Base-by-base conservation (phyloP, 2,888 invertebrate genomes). In the Cephus nigrinus region DNA sequence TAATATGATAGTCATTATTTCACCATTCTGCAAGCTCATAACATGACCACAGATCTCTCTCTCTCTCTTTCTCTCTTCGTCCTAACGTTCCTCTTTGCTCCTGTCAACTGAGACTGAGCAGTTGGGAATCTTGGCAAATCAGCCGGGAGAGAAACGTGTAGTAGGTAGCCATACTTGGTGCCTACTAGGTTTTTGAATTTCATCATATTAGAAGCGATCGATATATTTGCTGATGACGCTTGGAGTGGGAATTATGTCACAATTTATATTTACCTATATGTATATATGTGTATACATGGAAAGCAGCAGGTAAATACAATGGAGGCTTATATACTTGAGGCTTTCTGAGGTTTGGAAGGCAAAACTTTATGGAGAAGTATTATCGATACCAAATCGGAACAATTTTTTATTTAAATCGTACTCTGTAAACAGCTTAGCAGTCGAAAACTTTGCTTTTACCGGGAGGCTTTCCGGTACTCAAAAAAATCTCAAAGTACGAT, bases 361-460 rank as follows among this genome's bases (percentile, higher is more conserved):
- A 55, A 55, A 55, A 55, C 23, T 55, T 55, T 15, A 5, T 55
- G 23, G 9, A 15, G 23, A 55, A 23, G 55, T 55, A 15, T 55
- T 55, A 55, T 55, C 55, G 23, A 55, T 55, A 55, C 30, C 4
- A 33, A 33, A 33, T 32, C 30, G 71, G 9, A 33, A 71, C 33
- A 12, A 71, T 71, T 71, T 71, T 71, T 71, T 71, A 71, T 71
- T 71, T 71, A 71, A 71, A 71, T 71, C 71, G 30, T 71, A 31
- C 30, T 71, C 71, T 12, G 71, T 71, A 71, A 71, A 71, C 71
- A 33, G 71, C 71, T 71, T 30, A 71, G 30, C 5, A 33, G 33
- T 32, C 12, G 30, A 31, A 71, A 71, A 71, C 71, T 71, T 71
- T 71, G 30, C 71, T 71, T 71, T 71, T 33, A 71, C 71, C 31